These are phyloP conservation scores for Aleadryas rufinucha DNA, from an alignment of 2,113 vertebrate species.

Conservation along the genomic window DNA sequence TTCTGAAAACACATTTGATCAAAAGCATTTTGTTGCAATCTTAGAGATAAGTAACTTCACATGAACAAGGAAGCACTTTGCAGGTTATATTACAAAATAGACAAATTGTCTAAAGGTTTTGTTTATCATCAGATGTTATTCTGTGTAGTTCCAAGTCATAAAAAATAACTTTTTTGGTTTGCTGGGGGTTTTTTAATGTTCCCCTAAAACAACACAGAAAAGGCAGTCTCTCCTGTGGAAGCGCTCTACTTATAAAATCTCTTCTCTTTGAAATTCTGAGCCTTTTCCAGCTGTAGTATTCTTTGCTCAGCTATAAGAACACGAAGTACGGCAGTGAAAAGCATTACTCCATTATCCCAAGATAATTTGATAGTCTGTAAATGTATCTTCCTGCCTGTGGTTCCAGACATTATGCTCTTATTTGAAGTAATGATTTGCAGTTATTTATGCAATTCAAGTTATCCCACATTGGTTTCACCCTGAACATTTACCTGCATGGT, in stretches of 20 bases:
- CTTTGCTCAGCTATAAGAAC: slow-evolving; percentile 15
- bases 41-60: background rate
- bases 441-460: background rate
- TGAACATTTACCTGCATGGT: background rate
- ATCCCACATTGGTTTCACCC: background rate
- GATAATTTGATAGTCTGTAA: slow-evolving; percentile 42
- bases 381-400: slow-evolving; percentile 8
- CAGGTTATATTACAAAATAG: background rate
- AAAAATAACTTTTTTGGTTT: background rate
- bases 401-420: slow-evolving; percentile 16
- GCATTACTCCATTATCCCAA: slow-evolving; percentile 13
- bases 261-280: slow-evolving; percentile 5
- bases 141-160: background rate
- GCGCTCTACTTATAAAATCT: background rate
- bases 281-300: background rate
- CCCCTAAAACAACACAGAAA: background rate
- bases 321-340: background rate
- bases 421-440: slow-evolving; percentile 7
- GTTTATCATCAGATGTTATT: background rate
- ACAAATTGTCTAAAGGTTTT: background rate
- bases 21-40: background rate
- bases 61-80: background rate
- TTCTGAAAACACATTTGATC: background rate
- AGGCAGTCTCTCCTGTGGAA: background rate
- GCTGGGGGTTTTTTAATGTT: background rate